Conservation (phyloP, 2,797 vertebrate genomes). For the Macrochelys suwanniensis region DNA sequence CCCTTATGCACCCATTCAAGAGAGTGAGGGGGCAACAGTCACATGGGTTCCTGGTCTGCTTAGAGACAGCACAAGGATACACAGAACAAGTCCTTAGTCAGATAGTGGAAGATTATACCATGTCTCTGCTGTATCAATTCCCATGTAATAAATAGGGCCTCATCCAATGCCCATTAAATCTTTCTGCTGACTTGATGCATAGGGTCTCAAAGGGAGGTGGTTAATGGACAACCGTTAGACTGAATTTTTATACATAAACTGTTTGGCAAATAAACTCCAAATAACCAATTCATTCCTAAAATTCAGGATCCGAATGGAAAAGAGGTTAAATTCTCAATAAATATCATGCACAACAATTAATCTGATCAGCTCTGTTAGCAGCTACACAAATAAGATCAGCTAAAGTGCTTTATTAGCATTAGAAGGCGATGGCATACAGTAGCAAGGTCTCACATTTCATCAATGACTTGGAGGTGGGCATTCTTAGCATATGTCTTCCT, state of each 20-base stretch:
- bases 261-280: not conserved
- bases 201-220: not conserved
- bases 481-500: not conserved
- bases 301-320: not conserved
- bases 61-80: not conserved
- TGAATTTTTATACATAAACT: not conserved
- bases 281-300: not conserved
- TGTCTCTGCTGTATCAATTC: not conserved
- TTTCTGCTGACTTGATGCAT: not conserved
- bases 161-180: not conserved
- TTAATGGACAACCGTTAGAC: not conserved
- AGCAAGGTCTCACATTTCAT: conserved; percentile 1
- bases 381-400: not conserved
- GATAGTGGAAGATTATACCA: not conserved
- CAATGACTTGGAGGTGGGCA: not conserved
- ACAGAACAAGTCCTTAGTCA: not conserved
- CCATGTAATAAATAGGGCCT: not conserved
- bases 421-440: not conserved
- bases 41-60: not conserved
- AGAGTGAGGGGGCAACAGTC: not conserved
- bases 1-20: not conserved
- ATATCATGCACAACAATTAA: not conserved
- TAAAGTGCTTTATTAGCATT: conserved; percentile 7
- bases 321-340: not conserved
- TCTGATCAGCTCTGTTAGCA: not conserved